Percentiles rank a stretch among this genome's conserved stretches.
Evolutionary conservation across 2,888 invertebrate genomes (phyloP).

Genomic region (Colletes collaris): DNA sequence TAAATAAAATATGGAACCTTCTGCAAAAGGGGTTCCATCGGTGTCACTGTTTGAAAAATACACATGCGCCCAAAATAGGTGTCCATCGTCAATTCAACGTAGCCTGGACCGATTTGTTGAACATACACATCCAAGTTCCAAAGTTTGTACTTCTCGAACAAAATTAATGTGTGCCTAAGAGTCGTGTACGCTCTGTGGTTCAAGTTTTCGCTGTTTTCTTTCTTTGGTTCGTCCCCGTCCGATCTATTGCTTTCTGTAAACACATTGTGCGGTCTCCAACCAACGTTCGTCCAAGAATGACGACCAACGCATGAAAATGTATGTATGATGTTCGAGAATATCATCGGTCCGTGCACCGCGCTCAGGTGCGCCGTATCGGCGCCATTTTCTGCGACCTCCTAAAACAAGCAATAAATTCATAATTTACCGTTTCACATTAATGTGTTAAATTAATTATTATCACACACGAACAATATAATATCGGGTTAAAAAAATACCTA

Average conservation of each 20-base stretch:
- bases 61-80: conserved; percentile 86
- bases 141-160: conserved; percentile 85
- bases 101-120: conserved; percentile 89
- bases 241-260: conserved; percentile 2
- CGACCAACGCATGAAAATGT: conserved; percentile 67
- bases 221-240: neutral
- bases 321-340: conserved; percentile 71
- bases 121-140: conserved; percentile 87
- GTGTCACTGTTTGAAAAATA: conserved; percentile 91
- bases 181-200: conserved; percentile 87
- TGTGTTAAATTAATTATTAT: too few relatives aligned
- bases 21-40: conserved; percentile 90
- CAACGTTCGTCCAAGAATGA: conserved; percentile 83
- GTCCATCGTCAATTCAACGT: conserved; percentile 88
- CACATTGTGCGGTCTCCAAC: conserved; percentile 79
- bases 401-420: conserved; percentile 40
- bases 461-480: too few relatives aligned
- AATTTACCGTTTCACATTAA: too few relatives aligned
- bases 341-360: conserved; percentile 88
- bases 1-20: conserved; percentile 34
- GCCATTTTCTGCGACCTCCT: conserved; percentile 96
- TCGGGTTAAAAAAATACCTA: too few relatives aligned
- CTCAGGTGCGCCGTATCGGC: conserved; percentile 92
- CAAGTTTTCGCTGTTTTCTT: conserved; percentile 14
- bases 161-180: conserved; percentile 86